These are phyloP conservation scores for Toxonevra muliebris DNA, from an alignment of 2,888 invertebrate species.

Conservation along the genomic window DNA sequence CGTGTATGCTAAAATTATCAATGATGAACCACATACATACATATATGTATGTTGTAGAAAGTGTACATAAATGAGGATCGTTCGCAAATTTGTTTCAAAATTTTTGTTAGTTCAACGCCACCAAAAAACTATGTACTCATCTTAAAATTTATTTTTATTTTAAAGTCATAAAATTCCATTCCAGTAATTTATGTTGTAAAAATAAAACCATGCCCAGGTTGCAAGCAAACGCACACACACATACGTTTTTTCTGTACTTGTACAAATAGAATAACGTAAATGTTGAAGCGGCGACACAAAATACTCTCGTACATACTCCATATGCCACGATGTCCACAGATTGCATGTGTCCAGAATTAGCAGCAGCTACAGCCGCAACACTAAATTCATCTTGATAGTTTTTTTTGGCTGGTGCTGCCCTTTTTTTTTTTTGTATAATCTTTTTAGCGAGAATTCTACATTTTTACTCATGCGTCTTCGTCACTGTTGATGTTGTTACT, in stretches of 20 bases:
- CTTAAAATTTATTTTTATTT: slow-evolving; percentile 21
- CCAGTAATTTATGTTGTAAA: no score
- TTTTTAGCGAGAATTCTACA: no score
- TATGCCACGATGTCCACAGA: no score
- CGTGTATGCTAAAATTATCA: slow-evolving; percentile 2
- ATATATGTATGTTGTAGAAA: neutral
- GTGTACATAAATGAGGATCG: neutral
- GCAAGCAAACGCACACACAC: no score
- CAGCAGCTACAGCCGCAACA: slow-evolving; percentile 25
- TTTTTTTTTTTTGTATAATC: neutral
- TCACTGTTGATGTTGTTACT: no score
- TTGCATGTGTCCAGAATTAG: slow-evolving; percentile 12
- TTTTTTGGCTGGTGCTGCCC: neutral
- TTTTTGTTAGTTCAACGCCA: slow-evolving; percentile 5
- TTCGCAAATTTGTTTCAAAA: no score
- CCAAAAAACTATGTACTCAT: neutral
- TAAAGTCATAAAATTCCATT: slow-evolving; percentile 24
- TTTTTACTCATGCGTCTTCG: no score
- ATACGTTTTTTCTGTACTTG: no score
- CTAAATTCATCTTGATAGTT: neutral
- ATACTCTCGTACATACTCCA: no score
- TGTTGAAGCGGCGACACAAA: no score
- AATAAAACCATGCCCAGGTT: no score
- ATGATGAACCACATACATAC: neutral
- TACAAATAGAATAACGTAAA: no score